Evolutionary conservation across 2,888 invertebrate species (phyloP).

Genomic region (Epinotia brunnichana): DNA sequence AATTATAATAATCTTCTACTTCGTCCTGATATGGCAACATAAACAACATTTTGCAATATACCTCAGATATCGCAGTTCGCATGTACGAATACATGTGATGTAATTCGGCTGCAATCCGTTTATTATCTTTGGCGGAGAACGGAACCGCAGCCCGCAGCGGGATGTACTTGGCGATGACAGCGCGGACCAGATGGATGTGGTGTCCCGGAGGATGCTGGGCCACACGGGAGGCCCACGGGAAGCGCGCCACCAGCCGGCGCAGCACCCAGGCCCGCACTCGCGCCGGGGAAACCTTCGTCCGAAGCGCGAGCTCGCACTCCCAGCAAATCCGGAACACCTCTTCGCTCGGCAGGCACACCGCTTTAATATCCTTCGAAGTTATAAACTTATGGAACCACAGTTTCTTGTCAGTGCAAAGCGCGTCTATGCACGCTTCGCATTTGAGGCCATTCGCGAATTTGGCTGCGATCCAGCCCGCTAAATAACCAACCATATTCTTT

Average conservation of each 20-base stretch:
- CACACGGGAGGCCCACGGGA: conserved; percentile 3
- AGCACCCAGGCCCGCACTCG: not conserved
- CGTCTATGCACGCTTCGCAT: conserved; percentile 34
- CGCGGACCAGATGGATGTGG: conserved; percentile 2
- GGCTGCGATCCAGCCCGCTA: conserved; percentile 34
- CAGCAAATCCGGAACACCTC: conserved; percentile 35
- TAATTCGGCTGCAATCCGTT: not conserved
- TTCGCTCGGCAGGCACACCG: conserved; percentile 33
- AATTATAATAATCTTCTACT: too few species aligned
- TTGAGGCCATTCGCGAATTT: conserved; percentile 27
- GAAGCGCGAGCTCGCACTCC: conserved; percentile 26
- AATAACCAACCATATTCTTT: conserved; percentile 31
- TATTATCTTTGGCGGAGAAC: not conserved
- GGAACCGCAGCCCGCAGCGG: not conserved
- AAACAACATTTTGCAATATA: too few species aligned
- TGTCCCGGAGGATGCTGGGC: not conserved
- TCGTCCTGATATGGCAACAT: too few species aligned
- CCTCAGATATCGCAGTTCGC: too few species aligned
- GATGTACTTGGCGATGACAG: conserved; percentile 22
- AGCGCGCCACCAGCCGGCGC: not conserved
- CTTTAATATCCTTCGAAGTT: conserved; percentile 4
- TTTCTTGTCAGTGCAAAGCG: conserved; percentile 16
- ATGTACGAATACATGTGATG: too few species aligned
- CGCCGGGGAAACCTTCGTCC: not conserved
- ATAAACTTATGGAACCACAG: conserved; percentile 37